Evolutionary conservation across 2,888 invertebrate genomes (phyloP), one percentile per base, ranked within the genome.

Genomic region (Andrena bucephala): DNA sequence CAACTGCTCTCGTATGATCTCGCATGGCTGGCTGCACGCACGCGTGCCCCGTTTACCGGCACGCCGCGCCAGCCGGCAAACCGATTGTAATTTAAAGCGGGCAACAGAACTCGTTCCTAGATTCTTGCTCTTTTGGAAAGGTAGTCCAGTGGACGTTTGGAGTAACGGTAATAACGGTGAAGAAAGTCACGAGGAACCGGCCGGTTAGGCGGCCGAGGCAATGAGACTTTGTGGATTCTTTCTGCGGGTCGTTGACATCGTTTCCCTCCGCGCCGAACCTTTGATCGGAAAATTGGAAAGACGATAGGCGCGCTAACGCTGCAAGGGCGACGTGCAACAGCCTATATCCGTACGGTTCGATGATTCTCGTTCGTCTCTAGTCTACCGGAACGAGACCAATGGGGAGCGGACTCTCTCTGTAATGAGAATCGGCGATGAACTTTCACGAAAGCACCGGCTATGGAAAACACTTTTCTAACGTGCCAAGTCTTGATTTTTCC

Each of bases 111-210:
- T 91, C 88, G 92, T 91, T 92, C 89, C 89, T 91, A 90, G 90
- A 91, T 91, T 90, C 88, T 74, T 84, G 87, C 88, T 89, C 91
- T 92, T 92, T 91, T 90, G 90, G 91, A 91, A 92, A 92, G 91
- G 90, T 86, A 81, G 80, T 72, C 76, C 83, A n/a, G 29, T 36
- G 59, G 86, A 78, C 85, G 87, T 90, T 90, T 90, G 85, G 88
- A 89, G 83, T 92, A 92, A 92, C 92, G 92, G 92, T 90, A 85
- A 85, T 89, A 90, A 91, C 90, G 90, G 88, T 86, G 84, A 89
- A 84, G 88, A 89, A 86, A 88, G 88, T 85, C 85, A 81, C 84
- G 76, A 81, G 82, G 84, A 84, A 84, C 83, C 82, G 76, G 63
- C 68, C 82, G 76, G 60, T 57, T 57, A 57, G 57, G 24, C 27